phyloP scores from a whole-genome alignment of 2,113 vertebrate genomes.

The Stegastes partitus region DNA sequence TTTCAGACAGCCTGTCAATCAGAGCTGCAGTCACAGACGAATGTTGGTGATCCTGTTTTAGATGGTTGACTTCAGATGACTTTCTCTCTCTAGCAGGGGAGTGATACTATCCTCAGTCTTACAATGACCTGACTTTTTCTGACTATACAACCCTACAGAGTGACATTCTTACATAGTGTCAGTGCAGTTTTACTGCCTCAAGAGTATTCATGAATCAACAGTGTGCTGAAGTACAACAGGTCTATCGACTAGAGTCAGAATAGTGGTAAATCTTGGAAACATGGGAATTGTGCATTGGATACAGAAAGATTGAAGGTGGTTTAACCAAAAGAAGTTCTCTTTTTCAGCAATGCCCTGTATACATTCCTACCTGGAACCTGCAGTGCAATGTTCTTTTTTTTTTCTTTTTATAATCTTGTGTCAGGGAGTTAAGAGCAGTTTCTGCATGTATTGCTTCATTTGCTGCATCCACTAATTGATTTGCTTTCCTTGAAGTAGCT shows the following conservation, averaged over 20 bases:
- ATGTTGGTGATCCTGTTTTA: slow-evolving; percentile 11
- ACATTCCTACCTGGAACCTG: neutral
- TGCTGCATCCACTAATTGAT: neutral
- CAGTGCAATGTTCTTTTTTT: neutral
- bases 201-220: too few species aligned
- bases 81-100: too few species aligned
- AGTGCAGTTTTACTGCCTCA: too few species aligned
- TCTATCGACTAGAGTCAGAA: too few species aligned
- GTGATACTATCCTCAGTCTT: neutral
- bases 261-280: too few species aligned
- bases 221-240: too few species aligned
- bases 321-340: neutral
- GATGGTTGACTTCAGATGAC: neutral
- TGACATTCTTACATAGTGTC: too few species aligned
- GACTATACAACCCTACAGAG: too few species aligned
- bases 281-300: too few species aligned
- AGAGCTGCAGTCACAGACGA: neutral
- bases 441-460: neutral
- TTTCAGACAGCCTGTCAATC: neutral
- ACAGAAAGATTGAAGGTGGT: too few species aligned
- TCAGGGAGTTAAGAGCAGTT: neutral
- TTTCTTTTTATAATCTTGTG: neutral
- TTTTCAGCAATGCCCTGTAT: too few species aligned
- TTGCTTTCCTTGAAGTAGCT: neutral
- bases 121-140: neutral